Evolutionary conservation across 2,888 invertebrate species (phyloP), one percentile per base, ranked within the genome.

Genomic region (Cyclophora punctaria): DNA sequence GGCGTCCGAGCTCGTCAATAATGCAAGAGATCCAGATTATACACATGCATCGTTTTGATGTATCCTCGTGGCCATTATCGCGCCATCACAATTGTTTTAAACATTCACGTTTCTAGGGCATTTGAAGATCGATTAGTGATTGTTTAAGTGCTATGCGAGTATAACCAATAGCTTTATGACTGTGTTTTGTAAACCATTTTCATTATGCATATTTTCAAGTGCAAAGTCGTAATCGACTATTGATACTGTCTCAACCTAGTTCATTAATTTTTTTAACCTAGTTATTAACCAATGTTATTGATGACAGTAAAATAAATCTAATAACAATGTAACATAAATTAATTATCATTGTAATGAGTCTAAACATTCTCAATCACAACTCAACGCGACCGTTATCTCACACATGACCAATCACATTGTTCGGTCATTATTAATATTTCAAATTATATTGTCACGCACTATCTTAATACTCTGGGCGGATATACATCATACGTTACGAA

Each of bases 11-110:
- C 75, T 79, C 79, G 71, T 86, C 80, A 86, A 85, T 85, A 84
- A 88, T 86, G 81, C 83, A 85, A 53, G 65, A 67, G 67, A 75
- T 75, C 69, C 66, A 80, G 80, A 85, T 85, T 82, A 84, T 81
- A 78, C 71, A 83, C 87, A 85, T 86, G 86, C 83, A 84, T 77
- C 66, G 69, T 74, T 75, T 76, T 71, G 76, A 78, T 70, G 67
- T 77, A 79, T 82, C 78, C 75, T 74, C 71, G 64, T 59, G 59
- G 62, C 58, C 57, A 67, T 81, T 83, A 83, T 84, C 83, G 71
- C 64, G 47, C 65, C 80, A 84, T 84, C 80, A 75, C 77, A 77
- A 80, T 80, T 79, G 80, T 80, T 82, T 81, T 75, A 78, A 81
- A 76, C 70, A 74, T 69, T 73, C 64, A 67, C 67, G 64, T 71